Evolutionary conservation across 2,888 invertebrate species (phyloP).

Genomic region (Panzeria rudis): DNA sequence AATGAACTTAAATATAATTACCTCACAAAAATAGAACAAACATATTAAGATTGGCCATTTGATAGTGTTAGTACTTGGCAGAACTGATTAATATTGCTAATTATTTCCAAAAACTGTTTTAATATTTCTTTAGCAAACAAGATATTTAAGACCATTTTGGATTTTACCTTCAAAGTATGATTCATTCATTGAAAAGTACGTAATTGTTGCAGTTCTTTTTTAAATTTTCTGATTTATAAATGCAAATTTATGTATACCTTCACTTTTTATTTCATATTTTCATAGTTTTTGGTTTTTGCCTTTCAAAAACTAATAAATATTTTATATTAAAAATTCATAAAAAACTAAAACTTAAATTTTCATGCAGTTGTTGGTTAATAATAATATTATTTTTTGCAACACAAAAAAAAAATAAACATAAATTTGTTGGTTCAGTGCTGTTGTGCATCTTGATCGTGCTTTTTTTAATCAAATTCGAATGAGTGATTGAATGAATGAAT

Average conservation of each 20-base stretch:
- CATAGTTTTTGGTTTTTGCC: slow-evolving; percentile 35
- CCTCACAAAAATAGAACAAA: too few relatives aligned
- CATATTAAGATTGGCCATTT: too few relatives aligned
- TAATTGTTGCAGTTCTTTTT: slow-evolving; percentile 2
- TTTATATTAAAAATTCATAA: slow-evolving; percentile 54
- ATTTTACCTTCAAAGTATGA: slow-evolving; percentile 27
- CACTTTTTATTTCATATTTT: slow-evolving; percentile 54
- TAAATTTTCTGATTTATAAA: slow-evolving; percentile 52
- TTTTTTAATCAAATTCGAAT: slow-evolving; percentile 49
- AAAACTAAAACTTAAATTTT: slow-evolving; percentile 51
- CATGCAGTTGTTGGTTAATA: slow-evolving; percentile 23
- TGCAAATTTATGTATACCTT: slow-evolving; percentile 64
- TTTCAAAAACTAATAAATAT: slow-evolving; percentile 65
- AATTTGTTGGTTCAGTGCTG: slow-evolving; percentile 39
- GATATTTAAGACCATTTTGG: background rate
- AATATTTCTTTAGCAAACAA: background rate
- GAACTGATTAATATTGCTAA: background rate
- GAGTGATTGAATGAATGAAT: slow-evolving; percentile 44
- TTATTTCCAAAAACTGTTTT: background rate
- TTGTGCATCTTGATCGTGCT: slow-evolving; percentile 67
- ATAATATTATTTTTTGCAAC: slow-evolving; percentile 16
- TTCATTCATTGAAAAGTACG: background rate
- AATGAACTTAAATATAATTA: too few relatives aligned
- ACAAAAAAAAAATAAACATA: background rate
- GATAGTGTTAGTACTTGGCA: too few relatives aligned